Conservation (phyloP, 2,797 vertebrate species). For the Pseudopleuronectes americanus region DNA sequence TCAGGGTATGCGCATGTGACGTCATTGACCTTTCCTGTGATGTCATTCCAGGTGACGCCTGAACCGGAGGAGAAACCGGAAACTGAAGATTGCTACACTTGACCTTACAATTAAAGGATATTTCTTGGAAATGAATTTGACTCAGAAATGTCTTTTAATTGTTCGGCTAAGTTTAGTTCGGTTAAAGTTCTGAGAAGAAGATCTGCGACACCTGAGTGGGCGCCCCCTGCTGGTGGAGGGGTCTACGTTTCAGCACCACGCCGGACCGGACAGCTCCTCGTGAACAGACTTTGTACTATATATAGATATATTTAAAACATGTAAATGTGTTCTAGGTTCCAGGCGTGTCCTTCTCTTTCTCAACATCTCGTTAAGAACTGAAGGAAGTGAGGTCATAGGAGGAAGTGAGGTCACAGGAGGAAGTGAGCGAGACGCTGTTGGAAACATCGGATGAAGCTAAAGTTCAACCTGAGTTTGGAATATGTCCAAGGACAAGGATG, state of each 20-base stretch:
- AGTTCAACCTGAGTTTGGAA: no score
- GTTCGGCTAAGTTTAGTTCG: conserved; percentile 81
- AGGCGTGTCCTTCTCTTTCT: no score
- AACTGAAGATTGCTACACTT: conserved; percentile 67
- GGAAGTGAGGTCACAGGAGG: no score
- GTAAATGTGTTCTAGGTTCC: no score
- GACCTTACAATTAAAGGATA: conserved; percentile 90
- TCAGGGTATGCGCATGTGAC: conserved; percentile 15
- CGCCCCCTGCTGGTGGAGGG: conserved; percentile 19
- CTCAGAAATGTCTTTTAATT: conserved; percentile 87
- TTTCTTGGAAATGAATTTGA: conserved; percentile 78
- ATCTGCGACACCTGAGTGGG: not conserved
- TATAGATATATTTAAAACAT: no score
- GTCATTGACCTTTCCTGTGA: conserved; percentile 37
- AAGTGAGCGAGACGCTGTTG: no score
- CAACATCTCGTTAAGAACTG: no score
- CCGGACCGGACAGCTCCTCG: conserved; percentile 64
- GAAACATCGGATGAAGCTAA: no score
- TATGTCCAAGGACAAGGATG: not conserved
- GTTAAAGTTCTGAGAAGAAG: not conserved
- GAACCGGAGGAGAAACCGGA: not conserved
- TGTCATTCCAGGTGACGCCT: conserved; percentile 47
- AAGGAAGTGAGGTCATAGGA: no score
- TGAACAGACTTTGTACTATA: not conserved
- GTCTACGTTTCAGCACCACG: conserved; percentile 65